Evolutionary conservation across 1,140 invertebrate species (phyloP), one percentile per base, ranked within the genome.

Genomic region (Philotrypesis tridentata): DNA sequence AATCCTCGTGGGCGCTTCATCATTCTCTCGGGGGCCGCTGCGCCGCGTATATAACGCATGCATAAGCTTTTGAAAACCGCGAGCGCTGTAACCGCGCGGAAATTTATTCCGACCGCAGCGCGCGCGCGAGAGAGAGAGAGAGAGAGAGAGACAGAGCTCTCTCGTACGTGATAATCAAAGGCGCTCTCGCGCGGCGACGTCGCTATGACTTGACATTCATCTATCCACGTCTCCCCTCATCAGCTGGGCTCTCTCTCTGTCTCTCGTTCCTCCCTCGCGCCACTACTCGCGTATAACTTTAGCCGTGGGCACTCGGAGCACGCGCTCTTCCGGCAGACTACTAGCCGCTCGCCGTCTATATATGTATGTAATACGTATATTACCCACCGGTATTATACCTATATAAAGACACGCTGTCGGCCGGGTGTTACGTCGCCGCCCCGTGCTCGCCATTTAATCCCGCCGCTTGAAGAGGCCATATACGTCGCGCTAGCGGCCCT

Each of bases 391-490:
- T 48, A 48, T 48, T 2, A n/a, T n/a, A n/a, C n/a, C 5, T 48
- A 55, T 55, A 55, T 9, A 23, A 21, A 71, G n/a, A 29, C n/a
- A n/a, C 21, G 31, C 21, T 40, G 27, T 33, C 12, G 31, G 14
- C n/a, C 4, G 31, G 68, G 27, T n/a, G 33, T n/a, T 23, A 37
- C 21, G 29, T 71, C 33, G 31, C 23, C 68, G 21, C 55, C 83
- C 84, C n/a, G n/a, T 82, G 76, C 81, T 86, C 74, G 83, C 61
- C 70, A 80, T 82, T 87, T 83, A 84, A 85, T 86, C 84, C 85
- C 61, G 80, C 25, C 72, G 82, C 84, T 85, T 85, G 85, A 86
- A 87, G 85, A 86, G 87, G 86, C 87, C 85, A 86, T 86, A 86
- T 86, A 87, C 83, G 81, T 78, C 83, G 68, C 67, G 12, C 5